Conservation (phyloP, 2,113 vertebrate genomes). For the Sisor rabdophorus region DNA sequence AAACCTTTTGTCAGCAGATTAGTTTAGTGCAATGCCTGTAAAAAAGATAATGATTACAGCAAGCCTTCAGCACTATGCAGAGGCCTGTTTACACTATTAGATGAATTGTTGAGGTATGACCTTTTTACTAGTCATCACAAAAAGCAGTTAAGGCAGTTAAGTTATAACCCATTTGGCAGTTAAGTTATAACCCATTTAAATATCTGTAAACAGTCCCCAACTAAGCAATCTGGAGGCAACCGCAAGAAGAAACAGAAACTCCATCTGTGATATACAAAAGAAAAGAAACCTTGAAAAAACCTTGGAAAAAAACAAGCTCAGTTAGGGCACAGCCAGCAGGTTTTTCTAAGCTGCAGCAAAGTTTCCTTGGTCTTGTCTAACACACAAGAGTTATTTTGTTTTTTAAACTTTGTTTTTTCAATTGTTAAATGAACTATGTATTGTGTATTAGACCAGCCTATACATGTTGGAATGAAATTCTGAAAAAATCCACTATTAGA, state of each 20-base stretch:
- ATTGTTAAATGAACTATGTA: background rate
- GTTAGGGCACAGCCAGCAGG: too few species aligned
- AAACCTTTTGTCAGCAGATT: background rate
- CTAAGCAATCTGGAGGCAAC: too few species aligned
- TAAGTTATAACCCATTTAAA: too few species aligned
- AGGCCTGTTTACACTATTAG: background rate
- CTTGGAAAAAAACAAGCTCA: too few species aligned
- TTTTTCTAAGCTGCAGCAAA: too few species aligned
- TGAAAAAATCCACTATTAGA: background rate
- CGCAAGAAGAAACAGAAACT: too few species aligned
- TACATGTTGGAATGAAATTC: background rate
- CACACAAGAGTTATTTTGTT: background rate
- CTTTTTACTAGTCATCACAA: background rate
- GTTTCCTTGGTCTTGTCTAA: too few species aligned
- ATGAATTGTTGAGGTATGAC: background rate
- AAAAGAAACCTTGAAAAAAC: too few species aligned
- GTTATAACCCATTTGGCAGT: too few species aligned
- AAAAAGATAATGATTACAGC: background rate
- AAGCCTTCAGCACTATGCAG: background rate
- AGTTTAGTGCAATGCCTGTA: background rate
- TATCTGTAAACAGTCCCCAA: too few species aligned
- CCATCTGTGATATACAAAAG: too few species aligned
- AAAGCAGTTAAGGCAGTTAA: conserved; percentile 1
- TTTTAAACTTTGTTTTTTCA: background rate
- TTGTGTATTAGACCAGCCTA: background rate